phyloP scores from a whole-genome alignment of 2,888 invertebrate genomes.

The Ctenicera cuprea region DNA sequence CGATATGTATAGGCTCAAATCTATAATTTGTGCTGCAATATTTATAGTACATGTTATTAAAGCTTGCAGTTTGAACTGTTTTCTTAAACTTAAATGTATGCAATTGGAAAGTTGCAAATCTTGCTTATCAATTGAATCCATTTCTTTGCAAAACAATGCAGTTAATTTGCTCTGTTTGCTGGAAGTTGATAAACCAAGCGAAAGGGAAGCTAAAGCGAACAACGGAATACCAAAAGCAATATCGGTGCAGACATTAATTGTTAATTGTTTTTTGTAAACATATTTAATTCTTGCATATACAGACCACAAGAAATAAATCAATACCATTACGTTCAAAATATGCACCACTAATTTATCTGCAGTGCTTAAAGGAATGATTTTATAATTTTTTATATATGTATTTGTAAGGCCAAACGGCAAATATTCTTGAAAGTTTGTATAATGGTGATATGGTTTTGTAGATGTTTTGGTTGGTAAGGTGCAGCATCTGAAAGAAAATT shows the following conservation, averaged over 20 bases:
- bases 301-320: conserved; percentile 15
- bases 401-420: conserved; percentile 1
- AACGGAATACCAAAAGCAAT: neutral
- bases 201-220: neutral
- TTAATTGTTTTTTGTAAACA: neutral
- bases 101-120: neutral
- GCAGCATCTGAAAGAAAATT: conserved; percentile 3
- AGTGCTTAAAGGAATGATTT: neutral
- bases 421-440: neutral
- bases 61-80: neutral
- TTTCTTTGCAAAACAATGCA: neutral
- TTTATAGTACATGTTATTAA: neutral
- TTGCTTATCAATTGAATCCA: neutral
- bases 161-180: neutral
- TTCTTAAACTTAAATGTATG: neutral
- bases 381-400: neutral
- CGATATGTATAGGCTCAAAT: neutral
- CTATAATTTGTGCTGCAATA: neutral
- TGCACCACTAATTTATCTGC: neutral
- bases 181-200: neutral
- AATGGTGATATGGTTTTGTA: neutral
- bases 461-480: neutral
- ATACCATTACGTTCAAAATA: neutral
- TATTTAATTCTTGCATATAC: neutral
- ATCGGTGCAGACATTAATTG: neutral